Evolutionary conservation across 1,140 invertebrate genomes (phyloP), one percentile per base, ranked within the genome.

Genomic region (Euborellia annulipes): DNA sequence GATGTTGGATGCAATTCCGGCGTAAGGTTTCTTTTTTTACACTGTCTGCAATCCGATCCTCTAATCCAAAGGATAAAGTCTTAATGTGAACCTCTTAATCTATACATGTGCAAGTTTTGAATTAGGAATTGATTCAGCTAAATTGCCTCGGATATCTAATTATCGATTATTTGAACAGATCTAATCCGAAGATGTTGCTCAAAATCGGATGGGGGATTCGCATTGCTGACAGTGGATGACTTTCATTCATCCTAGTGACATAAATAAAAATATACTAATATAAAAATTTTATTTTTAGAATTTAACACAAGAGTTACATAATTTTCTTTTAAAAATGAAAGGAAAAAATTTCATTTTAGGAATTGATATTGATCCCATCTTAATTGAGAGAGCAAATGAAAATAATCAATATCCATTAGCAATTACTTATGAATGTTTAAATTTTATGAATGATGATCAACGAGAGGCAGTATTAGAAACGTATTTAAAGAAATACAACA

Each of bases 1-100:
- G 84, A 88, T 63, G 69, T 88, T 52, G 84, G 84, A 34, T 86
- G 84, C 55, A 87, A 88, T 62, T 67, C 75, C 45, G 84, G 84
- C 51, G 73, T 76, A 62, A 62, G 67, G 39, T 19, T 45, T 46
- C 52, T 53, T 36, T 47, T 41, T 43, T 38, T n/a, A n/a, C n/a
- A n/a, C n/a, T n/a, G n/a, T n/a, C n/a, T n/a, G n/a, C n/a, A n/a
- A n/a, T n/a, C n/a, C n/a, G n/a, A n/a, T n/a, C n/a, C n/a, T n/a
- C n/a, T n/a, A n/a, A n/a, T n/a, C n/a, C n/a, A n/a, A n/a, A n/a
- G n/a, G n/a, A n/a, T n/a, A n/a, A n/a, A n/a, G n/a, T n/a, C n/a
- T n/a, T n/a, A n/a, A n/a, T n/a, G n/a, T n/a, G n/a, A n/a, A n/a
- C n/a, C n/a, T n/a, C n/a, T n/a, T n/a, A n/a, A n/a, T n/a, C n/a